Conservation (phyloP, 2,113 vertebrate genomes). For the Spermophilus dauricus region DNA sequence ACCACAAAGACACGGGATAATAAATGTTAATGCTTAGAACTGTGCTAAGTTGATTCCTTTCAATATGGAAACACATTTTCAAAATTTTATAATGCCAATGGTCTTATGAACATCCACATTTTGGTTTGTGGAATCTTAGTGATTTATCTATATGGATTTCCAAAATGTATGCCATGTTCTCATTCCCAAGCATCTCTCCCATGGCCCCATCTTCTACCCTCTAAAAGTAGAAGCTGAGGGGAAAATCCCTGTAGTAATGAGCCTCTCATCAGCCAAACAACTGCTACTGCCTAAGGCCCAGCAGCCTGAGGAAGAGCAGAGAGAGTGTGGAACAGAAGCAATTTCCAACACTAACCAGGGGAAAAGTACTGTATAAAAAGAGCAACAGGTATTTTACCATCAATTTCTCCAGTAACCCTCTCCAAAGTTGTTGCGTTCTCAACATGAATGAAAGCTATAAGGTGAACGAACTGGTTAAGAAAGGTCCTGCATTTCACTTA, state of each 20-base stretch:
- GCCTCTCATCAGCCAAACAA: not conserved
- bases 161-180: not conserved
- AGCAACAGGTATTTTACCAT: not conserved
- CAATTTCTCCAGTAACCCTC: not conserved
- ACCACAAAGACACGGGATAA: not conserved
- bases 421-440: not conserved
- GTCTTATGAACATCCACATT: not conserved
- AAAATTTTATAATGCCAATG: conserved; percentile 19
- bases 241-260: not conserved
- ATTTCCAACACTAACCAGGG: not conserved
- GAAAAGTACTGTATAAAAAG: not conserved
- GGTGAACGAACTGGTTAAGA: not conserved
- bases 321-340: not conserved
- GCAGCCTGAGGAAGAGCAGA: not conserved
- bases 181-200: not conserved
- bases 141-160: not conserved
- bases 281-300: not conserved
- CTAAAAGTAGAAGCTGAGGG: not conserved
- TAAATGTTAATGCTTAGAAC: not conserved
- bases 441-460: not conserved
- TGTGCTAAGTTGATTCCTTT: conserved; percentile 31
- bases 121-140: not conserved
- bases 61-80: conserved; percentile 62
- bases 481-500: not conserved
- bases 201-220: not conserved